phyloP scores from a whole-genome alignment of 2,797 vertebrate genomes.

The Furcifer pardalis region DNA sequence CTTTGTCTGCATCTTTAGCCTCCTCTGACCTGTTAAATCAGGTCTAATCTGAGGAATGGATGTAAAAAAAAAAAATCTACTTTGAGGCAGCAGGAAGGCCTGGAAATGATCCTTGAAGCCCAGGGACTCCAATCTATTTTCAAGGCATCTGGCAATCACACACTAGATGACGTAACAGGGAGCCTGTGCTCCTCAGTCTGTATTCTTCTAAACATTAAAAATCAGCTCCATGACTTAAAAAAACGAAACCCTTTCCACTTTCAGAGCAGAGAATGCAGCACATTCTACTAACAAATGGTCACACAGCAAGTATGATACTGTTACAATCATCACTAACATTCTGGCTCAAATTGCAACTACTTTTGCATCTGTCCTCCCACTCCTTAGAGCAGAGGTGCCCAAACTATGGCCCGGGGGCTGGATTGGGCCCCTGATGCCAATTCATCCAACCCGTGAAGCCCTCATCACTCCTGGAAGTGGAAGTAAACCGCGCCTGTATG shows the following conservation, averaged over 20 bases:
- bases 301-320: background rate
- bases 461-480: too few species aligned
- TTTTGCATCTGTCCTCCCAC: background rate
- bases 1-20: background rate
- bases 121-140: background rate
- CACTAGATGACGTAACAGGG: background rate
- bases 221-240: background rate
- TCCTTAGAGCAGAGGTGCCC: too few species aligned
- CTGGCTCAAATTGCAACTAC: background rate
- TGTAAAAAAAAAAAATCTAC: background rate
- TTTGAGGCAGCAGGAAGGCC: background rate
- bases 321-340: background rate
- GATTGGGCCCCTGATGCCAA: too few species aligned
- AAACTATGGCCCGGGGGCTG: too few species aligned
- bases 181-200: too few species aligned
- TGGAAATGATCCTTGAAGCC: too few species aligned
- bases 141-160: background rate
- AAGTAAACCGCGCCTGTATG: too few species aligned
- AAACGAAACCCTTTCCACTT: background rate
- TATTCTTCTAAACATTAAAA: background rate
- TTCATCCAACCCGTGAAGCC: too few species aligned
- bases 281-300: background rate
- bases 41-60: background rate
- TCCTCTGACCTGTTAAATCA: background rate
- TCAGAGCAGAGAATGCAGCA: background rate